Evolutionary conservation across 1,140 invertebrate genomes (phyloP).

Genomic region (Microvelia longipes): DNA sequence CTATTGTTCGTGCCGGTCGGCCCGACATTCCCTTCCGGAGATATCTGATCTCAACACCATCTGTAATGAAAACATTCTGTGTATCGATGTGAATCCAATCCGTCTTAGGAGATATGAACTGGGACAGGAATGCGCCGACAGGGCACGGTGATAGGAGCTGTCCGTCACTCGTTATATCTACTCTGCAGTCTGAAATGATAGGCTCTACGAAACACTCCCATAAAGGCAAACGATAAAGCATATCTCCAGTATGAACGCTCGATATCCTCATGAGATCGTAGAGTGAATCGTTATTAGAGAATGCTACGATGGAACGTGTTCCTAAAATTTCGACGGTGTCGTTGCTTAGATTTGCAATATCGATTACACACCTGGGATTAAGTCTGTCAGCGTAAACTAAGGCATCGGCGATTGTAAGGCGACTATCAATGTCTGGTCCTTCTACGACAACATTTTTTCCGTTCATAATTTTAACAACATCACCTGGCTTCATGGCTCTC

Average conservation of each 20-base stretch:
- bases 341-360: slow-evolving; percentile 45
- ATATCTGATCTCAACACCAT: slow-evolving; percentile 12
- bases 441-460: slow-evolving; percentile 48
- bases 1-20: slow-evolving; percentile 19
- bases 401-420: slow-evolving; percentile 46
- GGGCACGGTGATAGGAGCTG: slow-evolving; percentile 27
- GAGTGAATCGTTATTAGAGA: slow-evolving; percentile 35
- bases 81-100: slow-evolving; percentile 44
- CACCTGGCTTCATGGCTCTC: slow-evolving; percentile 42
- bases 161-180: not conserved
- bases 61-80: slow-evolving; percentile 34
- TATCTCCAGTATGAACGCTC: slow-evolving; percentile 40
- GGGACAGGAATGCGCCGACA: slow-evolving; percentile 41
- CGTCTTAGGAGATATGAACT: slow-evolving; percentile 36
- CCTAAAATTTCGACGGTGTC: slow-evolving; percentile 40
- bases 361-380: slow-evolving; percentile 40
- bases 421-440: slow-evolving; percentile 50
- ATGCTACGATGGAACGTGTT: slow-evolving; percentile 37
- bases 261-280: slow-evolving; percentile 37
- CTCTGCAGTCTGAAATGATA: slow-evolving; percentile 26
- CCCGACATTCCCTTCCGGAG: slow-evolving; percentile 21
- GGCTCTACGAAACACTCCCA: slow-evolving; percentile 37
- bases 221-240: slow-evolving; percentile 48
- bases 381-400: slow-evolving; percentile 43
- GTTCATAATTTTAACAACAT: slow-evolving; percentile 45